Evolutionary conservation across 2,888 invertebrate species (phyloP).

Genomic region (Xanthia togata): DNA sequence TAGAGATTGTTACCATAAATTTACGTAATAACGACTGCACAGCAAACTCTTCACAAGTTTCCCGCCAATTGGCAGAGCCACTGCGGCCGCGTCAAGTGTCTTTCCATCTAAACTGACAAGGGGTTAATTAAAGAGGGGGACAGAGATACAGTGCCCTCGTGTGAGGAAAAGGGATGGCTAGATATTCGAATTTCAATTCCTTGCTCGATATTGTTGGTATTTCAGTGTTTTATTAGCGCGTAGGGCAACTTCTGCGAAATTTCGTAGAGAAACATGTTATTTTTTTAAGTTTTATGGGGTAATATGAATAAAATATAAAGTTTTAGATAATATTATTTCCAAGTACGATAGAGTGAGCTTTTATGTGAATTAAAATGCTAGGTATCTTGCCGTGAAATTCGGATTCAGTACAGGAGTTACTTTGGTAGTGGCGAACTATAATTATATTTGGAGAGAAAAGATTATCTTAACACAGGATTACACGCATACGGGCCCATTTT

Average conservation of each 20-base stretch:
- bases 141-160: constrained; percentile 29
- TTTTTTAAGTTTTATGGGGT: neutral
- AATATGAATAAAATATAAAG: neutral
- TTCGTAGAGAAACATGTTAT: neutral
- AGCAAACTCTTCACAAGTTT: constrained; percentile 76
- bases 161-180: constrained; percentile 57
- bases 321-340: neutral
- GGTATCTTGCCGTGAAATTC: too few species aligned
- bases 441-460: too few species aligned
- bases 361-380: neutral
- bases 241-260: neutral
- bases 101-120: constrained; percentile 80
- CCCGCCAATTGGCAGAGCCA: constrained; percentile 84
- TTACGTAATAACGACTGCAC: constrained; percentile 61
- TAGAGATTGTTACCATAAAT: constrained; percentile 7
- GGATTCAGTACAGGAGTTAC: neutral
- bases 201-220: constrained; percentile 44
- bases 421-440: too few species aligned
- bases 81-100: constrained; percentile 82
- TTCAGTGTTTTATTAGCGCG: constrained; percentile 36
- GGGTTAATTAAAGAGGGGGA: constrained; percentile 78
- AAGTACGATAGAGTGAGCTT: neutral
- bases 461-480: too few species aligned
- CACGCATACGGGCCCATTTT: too few species aligned
- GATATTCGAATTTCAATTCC: constrained; percentile 66